A percentile compares a stretch with the other conserved stretches of the same genome.
phyloP scores from a whole-genome alignment of 2,888 invertebrate genomes.

The Melitaea athalia region DNA sequence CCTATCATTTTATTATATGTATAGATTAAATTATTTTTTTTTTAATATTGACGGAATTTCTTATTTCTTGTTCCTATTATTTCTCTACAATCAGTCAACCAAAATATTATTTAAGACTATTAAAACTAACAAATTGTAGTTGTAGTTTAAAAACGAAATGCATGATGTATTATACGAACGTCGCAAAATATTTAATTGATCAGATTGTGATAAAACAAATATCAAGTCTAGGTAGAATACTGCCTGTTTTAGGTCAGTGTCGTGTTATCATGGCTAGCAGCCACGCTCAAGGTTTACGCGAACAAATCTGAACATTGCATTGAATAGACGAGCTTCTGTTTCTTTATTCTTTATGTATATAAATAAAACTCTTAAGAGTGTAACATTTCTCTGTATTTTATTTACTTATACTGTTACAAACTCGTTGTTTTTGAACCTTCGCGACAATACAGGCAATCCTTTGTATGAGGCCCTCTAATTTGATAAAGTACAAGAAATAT shows the following conservation, averaged over 20 bases:
- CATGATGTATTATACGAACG: not conserved
- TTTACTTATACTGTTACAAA: no score
- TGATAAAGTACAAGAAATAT: no score
- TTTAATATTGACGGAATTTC: no score
- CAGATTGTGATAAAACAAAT: constrained; percentile 6
- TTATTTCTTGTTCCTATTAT: no score
- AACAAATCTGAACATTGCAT: constrained; percentile 11
- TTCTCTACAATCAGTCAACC: no score
- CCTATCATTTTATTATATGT: no score
- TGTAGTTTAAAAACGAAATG: not conserved
- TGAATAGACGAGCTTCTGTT: not conserved
- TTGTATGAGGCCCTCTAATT: no score
- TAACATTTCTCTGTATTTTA: not conserved
- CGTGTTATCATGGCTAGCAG: constrained; percentile 10
- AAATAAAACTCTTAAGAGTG: not conserved
- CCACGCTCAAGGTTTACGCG: constrained; percentile 10
- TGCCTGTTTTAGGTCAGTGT: constrained; percentile 15
- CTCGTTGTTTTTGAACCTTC: no score
- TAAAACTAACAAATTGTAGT: no score
- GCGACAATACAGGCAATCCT: no score
- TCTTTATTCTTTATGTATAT: not conserved
- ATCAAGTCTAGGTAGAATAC: constrained; percentile 9
- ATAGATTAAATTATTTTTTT: no score
- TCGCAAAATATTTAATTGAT: constrained; percentile 13
- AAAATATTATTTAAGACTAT: no score